A percentile compares a stretch with the other conserved stretches of the same genome.
Evolutionary conservation across 1,140 invertebrate genomes (phyloP).

Genomic region (Papilio dardanus): DNA sequence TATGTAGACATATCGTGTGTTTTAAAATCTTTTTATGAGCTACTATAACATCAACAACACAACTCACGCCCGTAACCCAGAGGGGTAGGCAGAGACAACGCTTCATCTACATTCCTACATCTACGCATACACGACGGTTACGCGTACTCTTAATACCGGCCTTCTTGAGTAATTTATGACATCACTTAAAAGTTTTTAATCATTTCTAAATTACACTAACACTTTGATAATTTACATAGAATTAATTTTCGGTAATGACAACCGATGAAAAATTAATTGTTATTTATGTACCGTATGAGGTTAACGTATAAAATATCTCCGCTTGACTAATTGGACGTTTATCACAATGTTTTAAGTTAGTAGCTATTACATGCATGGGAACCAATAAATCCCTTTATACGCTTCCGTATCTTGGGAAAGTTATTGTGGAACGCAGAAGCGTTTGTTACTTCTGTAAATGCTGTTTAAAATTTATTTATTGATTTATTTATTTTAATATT

Average conservation of each 20-base stretch:
- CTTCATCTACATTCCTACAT: no score
- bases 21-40: no score
- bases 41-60: no score
- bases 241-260: conserved; percentile 21
- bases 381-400: conserved; percentile 23
- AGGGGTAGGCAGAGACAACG: no score
- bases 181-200: background rate
- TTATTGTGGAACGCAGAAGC: background rate
- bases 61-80: no score
- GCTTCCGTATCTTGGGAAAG: conserved; percentile 26
- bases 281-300: conserved; percentile 7
- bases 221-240: background rate
- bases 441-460: background rate
- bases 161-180: no score
- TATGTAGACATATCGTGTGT: no score
- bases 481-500: no score
- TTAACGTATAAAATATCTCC: conserved; percentile 28
- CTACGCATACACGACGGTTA: no score
- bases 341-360: conserved; percentile 33
- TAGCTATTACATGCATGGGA: conserved; percentile 25
- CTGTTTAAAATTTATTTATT: background rate
- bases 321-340: conserved; percentile 32
- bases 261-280: conserved; percentile 30
- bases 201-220: background rate
- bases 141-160: no score